Percentiles rank a stretch among this genome's conserved stretches.
Conservation (phyloP, 2,797 vertebrate genomes). For the Sternotherus odoratus region DNA sequence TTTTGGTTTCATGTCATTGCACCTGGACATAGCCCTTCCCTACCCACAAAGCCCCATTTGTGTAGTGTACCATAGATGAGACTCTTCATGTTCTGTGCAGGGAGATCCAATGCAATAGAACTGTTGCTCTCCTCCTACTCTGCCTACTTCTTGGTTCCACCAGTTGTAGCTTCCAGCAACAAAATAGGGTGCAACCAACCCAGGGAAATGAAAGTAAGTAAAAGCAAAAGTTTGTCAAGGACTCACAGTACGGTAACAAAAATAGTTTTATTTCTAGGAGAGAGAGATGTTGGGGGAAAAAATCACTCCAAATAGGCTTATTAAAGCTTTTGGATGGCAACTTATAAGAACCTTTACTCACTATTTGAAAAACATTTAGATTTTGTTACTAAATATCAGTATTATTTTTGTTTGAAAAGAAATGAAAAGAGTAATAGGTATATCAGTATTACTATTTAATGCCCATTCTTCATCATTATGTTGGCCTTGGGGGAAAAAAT, state of each 20-base stretch:
- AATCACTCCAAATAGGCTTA: not conserved
- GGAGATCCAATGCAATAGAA: not conserved
- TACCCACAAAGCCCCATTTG: not conserved
- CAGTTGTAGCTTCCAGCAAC: not conserved
- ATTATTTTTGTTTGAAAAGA: not conserved
- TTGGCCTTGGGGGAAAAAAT: not conserved
- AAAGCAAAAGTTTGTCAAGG: not conserved
- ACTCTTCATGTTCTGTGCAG: not conserved
- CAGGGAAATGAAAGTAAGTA: not conserved
- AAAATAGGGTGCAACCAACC: not conserved
- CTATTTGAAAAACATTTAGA: not conserved
- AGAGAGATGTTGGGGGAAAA: not conserved
- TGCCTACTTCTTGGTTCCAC: fast-evolving
- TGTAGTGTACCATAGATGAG: not conserved
- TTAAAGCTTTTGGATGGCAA: not conserved
- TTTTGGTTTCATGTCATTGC: not conserved
- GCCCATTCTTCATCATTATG: not conserved
- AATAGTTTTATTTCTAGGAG: not conserved
- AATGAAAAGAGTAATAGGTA: not conserved
- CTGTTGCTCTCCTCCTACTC: not conserved
- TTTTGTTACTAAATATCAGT: not conserved
- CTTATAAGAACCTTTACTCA: not conserved
- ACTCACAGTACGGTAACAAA: not conserved
- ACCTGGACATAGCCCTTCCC: not conserved
- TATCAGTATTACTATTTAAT: not conserved